Base-by-base conservation (phyloP, 1,140 invertebrate genomes). In the Eurosta solidaginis region DNA sequence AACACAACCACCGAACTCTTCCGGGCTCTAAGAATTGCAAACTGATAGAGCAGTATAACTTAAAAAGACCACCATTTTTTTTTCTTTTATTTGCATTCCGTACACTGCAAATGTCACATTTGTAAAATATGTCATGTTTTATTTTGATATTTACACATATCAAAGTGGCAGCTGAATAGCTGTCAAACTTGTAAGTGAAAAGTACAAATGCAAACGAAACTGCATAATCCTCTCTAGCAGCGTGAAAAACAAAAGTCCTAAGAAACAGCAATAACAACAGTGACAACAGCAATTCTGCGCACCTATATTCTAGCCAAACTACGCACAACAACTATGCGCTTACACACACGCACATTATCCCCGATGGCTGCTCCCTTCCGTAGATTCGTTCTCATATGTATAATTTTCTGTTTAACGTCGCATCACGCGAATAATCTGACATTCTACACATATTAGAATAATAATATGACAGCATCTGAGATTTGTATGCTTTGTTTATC, bases 381-480 rank as follows among this genome's bases (percentile, higher is more conserved):
- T 29, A 17, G 29, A 17, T 5, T 22, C 25, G 17, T 2, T 3
- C 12, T 9, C 25, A n/a, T 52, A 25, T 29, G 17, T 27, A 2
- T 40, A 17, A 68, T 40, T 68, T 36, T 14, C 12, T 12, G 6
- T 17, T 7, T 25, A 12, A 12, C n/a, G 0, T 40, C 29, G 59
- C n/a, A 17, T 29, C 33, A 40, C 27, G 40, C 33, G 27, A 29
- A 68, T 68, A 40, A 68, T 68, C 29, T 20, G 59, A 40, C 59
- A 68, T 68, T 68, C 6, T 68, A 68, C 36, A 40, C 59, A 68
- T 2, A n/a, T n/a, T n/a, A n/a, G n/a, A n/a, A n/a, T n/a, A 68
- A 68, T 68, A 68, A 68, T 68, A 40, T 68, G 59, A 68, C 59
- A 68, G 59, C n/a, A 9, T 7, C 59, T 3, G 59, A 68, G 59